These are phyloP conservation scores for Porites evermanni DNA, from an alignment of 92 coral and sea anemone species.

Conservation along the genomic window DNA sequence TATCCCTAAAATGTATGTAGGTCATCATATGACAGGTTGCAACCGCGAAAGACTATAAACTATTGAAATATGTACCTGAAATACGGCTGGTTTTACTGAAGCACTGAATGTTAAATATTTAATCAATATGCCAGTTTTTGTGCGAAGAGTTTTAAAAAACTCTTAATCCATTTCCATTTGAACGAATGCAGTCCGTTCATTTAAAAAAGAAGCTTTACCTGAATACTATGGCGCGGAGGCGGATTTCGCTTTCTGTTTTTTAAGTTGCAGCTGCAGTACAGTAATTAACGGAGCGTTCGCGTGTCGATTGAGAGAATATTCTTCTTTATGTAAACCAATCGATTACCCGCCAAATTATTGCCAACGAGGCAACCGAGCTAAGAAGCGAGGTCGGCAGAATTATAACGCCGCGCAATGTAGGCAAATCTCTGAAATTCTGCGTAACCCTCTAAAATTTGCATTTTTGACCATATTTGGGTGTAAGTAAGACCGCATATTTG, in stretches of 20 bases:
- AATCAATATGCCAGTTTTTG: constrained; percentile 16
- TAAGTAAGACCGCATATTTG: no score
- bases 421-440: no score
- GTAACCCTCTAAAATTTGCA: no score
- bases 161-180: neutral
- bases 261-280: neutral
- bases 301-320: neutral
- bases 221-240: no score
- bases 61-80: neutral
- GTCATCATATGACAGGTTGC: neutral
- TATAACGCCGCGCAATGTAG: no score
- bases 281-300: neutral
- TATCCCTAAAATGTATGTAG: no score
- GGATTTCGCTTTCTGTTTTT: neutral
- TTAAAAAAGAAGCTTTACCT: neutral
- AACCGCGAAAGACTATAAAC: neutral
- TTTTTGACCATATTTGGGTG: no score
- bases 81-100: constrained; percentile 8
- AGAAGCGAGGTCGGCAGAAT: no score
- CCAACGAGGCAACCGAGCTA: no score
- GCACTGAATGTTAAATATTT: constrained; percentile 22
- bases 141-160: neutral
- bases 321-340: neutral
- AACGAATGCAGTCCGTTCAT: neutral
- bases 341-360: no score